Conservation (phyloP, 2,888 invertebrate species). For the Eupithecia insigniata region DNA sequence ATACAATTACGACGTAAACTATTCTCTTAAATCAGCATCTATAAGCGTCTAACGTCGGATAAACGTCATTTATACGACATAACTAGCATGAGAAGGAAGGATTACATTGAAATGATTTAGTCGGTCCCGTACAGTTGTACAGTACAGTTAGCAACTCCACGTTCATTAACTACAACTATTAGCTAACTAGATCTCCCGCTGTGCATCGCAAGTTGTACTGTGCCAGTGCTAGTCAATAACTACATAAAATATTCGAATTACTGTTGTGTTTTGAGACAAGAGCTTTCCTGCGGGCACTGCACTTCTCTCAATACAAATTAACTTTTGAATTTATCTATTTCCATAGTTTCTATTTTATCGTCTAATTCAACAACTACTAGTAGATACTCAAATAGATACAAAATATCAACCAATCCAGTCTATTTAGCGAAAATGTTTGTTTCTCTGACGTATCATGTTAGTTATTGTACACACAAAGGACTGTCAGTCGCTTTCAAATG, state of each 20-base stretch:
- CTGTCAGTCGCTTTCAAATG: conserved; percentile 33
- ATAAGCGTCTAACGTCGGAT: too few relatives aligned
- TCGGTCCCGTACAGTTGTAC: too few relatives aligned
- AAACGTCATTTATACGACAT: too few relatives aligned
- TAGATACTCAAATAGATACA: neutral
- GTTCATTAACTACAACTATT: neutral
- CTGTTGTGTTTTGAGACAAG: neutral
- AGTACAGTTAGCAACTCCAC: too few relatives aligned
- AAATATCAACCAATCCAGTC: neutral
- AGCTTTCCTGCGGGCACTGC: too few relatives aligned
- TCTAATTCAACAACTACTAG: neutral
- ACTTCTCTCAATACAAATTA: too few relatives aligned
- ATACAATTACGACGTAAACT: too few relatives aligned
- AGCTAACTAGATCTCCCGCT: neutral
- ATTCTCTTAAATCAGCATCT: too few relatives aligned
- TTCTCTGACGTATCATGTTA: conserved; percentile 7
- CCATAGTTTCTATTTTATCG: neutral
- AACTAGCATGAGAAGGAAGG: too few relatives aligned
- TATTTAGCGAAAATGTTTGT: conserved; percentile 4
- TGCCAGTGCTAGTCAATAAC: neutral
- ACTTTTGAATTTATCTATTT: too few relatives aligned
- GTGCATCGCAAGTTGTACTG: too few relatives aligned
- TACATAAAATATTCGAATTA: neutral
- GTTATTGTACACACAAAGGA: conserved; percentile 29
- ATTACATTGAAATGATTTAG: too few relatives aligned